Evolutionary conservation across 1,140 invertebrate species (phyloP).

Genomic region (Trichonephila inaurata): DNA sequence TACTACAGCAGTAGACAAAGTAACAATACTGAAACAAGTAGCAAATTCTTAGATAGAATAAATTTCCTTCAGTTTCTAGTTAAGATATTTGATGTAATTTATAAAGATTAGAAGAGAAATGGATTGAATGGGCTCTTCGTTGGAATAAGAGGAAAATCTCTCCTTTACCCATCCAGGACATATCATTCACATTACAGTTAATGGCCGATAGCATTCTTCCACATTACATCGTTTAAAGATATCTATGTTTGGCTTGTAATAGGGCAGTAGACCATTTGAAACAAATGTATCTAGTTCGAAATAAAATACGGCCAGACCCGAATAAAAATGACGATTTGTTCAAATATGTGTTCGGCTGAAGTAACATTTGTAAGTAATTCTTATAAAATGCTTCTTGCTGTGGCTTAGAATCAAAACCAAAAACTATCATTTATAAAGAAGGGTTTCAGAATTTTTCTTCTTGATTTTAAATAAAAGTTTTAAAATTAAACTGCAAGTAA

Average conservation of each 20-base stretch:
- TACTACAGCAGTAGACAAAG: too few relatives aligned
- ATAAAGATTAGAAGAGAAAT: slow-evolving; percentile 5
- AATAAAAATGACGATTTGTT: not conserved
- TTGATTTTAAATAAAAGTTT: too few relatives aligned
- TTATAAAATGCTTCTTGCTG: not conserved
- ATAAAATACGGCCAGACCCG: not conserved
- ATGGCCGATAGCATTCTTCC: not conserved
- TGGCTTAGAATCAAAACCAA: too few relatives aligned
- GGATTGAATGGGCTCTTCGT: not conserved
- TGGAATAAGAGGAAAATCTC: not conserved
- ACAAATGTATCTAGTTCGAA: too few relatives aligned
- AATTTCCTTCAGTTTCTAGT: not conserved
- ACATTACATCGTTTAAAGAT: not conserved
- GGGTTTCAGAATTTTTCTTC: too few relatives aligned
- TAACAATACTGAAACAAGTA: too few relatives aligned
- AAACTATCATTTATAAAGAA: too few relatives aligned
- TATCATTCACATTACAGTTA: not conserved
- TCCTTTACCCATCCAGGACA: not conserved
- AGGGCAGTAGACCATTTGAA: too few relatives aligned
- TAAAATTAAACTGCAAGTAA: too few relatives aligned
- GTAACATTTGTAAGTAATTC: not conserved
- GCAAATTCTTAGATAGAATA: too few relatives aligned
- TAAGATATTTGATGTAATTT: not conserved
- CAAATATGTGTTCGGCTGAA: not conserved
- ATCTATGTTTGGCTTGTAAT: not conserved